These are phyloP conservation scores for Nanger granti DNA, from an alignment of 2,113 vertebrate species.

Conservation along the genomic window DNA sequence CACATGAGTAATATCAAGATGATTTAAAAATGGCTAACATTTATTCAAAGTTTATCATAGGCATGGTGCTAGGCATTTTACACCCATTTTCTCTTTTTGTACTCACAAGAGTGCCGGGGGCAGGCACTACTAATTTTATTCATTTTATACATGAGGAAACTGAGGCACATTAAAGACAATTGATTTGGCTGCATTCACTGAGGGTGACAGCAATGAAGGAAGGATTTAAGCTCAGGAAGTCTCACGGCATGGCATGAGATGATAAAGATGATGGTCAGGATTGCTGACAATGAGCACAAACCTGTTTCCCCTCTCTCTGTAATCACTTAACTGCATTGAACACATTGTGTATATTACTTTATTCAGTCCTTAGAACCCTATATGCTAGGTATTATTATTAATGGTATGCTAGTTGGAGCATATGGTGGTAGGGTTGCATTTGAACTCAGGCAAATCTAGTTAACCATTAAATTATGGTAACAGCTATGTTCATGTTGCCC, in stretches of 20 bases:
- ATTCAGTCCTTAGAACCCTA: background rate
- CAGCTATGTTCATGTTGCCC: background rate
- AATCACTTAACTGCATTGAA: background rate
- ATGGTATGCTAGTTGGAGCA: fast-evolving
- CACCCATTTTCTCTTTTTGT: background rate
- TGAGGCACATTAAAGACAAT: background rate
- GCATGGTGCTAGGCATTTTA: background rate
- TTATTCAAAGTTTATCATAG: background rate
- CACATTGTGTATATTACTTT: background rate
- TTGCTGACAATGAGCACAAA: background rate
- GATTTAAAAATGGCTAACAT: background rate
- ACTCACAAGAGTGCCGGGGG: background rate
- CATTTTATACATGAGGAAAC: background rate
- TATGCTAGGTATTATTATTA: background rate
- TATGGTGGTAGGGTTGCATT: background rate
- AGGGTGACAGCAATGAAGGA: background rate
- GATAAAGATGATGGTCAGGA: background rate
- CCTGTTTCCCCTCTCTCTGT: background rate
- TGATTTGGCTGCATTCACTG: background rate
- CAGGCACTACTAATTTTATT: background rate
- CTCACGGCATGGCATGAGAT: background rate
- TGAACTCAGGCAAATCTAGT: background rate
- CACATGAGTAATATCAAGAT: background rate
- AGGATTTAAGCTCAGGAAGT: background rate
- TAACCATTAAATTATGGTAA: background rate